Evolutionary conservation across 2,113 vertebrate genomes (phyloP), one percentile per base, ranked within the genome.

Genomic region (Anhinga rufa): DNA sequence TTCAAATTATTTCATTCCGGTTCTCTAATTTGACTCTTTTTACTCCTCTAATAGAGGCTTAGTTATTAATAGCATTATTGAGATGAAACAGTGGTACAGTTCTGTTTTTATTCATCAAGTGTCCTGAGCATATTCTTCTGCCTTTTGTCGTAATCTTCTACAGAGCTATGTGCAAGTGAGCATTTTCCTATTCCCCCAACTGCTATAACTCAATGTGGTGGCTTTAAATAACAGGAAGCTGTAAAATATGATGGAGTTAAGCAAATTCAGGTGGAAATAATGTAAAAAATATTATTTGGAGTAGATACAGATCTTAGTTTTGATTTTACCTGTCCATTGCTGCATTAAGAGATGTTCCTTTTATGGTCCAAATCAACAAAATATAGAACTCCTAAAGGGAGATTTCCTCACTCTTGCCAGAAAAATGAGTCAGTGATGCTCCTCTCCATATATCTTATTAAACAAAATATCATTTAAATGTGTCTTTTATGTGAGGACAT

Each of bases 181-280:
- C 28, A 29, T 69, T 77, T 90, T 76, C 44, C 40, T 89, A 8
- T 58, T 94, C 82, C 84, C 83, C 34, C 52, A 70, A 25, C 71
- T 88, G 62, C 92, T 65, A 2, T 96, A 91, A 97, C 29, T 97
- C 95, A 96, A 6, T 54, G 34, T 46, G 66, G 90, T 85, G 71
- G 7, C 81, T 91, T 97, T 93, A 92, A 91, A 89, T 92, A 87
- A 94, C 1, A 40, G 58, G 68, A 94, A 89, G 40, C n/a, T 71
- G 77, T 95, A 80, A 97, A 93, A 88, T 81, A 93, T 14, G 55
- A 84, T 75, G 65, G 76, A 95, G 83, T 96, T 94, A 96, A 96
- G 91, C 70, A 98, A 96, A 97, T 94, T 95, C 82, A 88, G 74
- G 48, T 83, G 86, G 87, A 97, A 98, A 97, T 94, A 93, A 91